Percentiles rank a stretch among this genome's conserved stretches.
Evolutionary conservation across 2,888 invertebrate genomes (phyloP).

Genomic region (Cheiracanthium punctorium): DNA sequence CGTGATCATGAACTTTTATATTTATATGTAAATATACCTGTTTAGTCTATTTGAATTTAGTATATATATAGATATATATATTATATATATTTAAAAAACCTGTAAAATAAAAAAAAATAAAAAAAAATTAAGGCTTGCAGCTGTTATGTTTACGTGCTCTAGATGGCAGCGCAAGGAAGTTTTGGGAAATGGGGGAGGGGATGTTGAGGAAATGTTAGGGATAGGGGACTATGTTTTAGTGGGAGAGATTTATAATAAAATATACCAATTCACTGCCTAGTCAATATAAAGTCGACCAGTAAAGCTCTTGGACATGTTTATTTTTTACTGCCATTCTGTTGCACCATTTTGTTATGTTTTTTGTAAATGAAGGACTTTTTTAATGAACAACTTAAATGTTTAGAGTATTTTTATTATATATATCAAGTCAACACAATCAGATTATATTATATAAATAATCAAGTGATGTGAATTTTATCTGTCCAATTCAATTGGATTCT

Average conservation of each 20-base stretch:
- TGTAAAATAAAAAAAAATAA: conserved; percentile 23
- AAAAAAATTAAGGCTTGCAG: conserved; percentile 53
- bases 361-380: conserved; percentile 14
- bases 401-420: conserved; percentile 3
- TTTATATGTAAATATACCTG: conserved; percentile 64
- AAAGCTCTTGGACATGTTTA: conserved; percentile 48
- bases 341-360: conserved; percentile 42
- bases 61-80: conserved; percentile 65
- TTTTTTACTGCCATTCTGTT: conserved; percentile 57
- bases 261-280: conserved; percentile 69
- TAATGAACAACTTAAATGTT: conserved; percentile 3
- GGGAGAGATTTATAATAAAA: conserved; percentile 10
- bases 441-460: neutral
- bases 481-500: neutral
- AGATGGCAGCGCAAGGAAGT: conserved; percentile 36
- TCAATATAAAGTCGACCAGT: conserved; percentile 64
- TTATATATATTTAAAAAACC: conserved; percentile 40
- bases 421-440: conserved; percentile 17
- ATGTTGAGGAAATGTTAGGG: neutral
- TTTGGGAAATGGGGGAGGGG: neutral
- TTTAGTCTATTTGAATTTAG: conserved; percentile 67
- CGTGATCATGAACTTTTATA: conserved; percentile 67
- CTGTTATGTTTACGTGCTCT: conserved; percentile 46
- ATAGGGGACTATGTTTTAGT: neutral
- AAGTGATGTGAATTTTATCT: neutral